Evolutionary conservation across 2,113 vertebrate genomes (phyloP), one percentile per base, ranked within the genome.

Genomic region (Sinocyclocheilus maitianheensis): DNA sequence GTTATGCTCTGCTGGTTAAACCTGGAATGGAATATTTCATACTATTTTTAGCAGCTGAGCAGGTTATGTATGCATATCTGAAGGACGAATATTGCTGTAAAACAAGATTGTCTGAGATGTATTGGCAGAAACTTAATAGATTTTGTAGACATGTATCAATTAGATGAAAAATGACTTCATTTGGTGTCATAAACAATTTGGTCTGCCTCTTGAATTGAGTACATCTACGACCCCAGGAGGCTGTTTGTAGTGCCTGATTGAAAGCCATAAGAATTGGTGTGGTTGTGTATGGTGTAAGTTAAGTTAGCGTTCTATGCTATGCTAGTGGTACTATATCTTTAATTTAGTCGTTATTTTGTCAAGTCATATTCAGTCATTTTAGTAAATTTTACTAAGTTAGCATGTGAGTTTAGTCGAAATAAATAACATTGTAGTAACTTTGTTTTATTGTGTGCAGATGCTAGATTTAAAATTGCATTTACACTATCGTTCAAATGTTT

Each of bases 1-100:
- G 84, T 88, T 87, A 87, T 85, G 89, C 84, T 90, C 74, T 83
- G 71, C 22, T 87, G 79, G 84, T 72, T 84, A 81, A 83, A 89
- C 48, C 86, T 65, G 76, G 75, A 65, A 71, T 76, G 77, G 85
- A 81, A 84, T 84, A 79, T 84, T 72, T 71, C n/a, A 60, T 26
- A 34, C 81, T 63, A 82, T 87, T 81, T 83, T 84, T 77, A 72
- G 84, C 58, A 65, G 30, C 77, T 55, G 75, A 5, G 8, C 55
- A 63, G 82, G 63, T 87, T 78, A 63, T 40, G 24, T 63, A 40
- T 81, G 74, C 51, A 90, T 80, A 71, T 84, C 81, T 80, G 62
- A 84, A 86, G 77, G 83, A 40, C 69, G 80, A 43, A 90, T 80
- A 71, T 63, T 58, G 72, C 60, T 75, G 16, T 18, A 67, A 77